Evolutionary conservation across 2,113 vertebrate species (phyloP).

Genomic region (Gasterosteus aculeatus): DNA sequence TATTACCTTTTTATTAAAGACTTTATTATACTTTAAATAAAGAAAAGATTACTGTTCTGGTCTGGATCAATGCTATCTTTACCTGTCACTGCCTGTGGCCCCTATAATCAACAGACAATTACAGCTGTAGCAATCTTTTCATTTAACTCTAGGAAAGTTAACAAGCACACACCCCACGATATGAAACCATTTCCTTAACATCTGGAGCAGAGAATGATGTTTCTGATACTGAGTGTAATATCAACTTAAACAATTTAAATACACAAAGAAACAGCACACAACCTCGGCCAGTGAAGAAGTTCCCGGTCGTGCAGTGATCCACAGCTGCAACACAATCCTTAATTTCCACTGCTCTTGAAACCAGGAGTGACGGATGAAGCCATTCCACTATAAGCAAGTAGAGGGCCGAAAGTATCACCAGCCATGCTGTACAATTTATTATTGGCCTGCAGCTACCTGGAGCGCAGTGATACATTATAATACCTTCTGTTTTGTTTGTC

Average conservation of each 20-base stretch:
- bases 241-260: slow-evolving; percentile 26
- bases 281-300: slow-evolving; percentile 25
- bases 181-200: background rate
- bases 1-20: background rate
- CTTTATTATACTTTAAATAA: background rate
- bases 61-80: background rate
- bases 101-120: background rate
- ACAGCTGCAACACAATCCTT: slow-evolving; percentile 35
- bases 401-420: slow-evolving; percentile 46
- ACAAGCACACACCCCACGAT: background rate
- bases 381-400: slow-evolving; percentile 42
- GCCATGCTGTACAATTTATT: slow-evolving; percentile 48
- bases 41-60: background rate
- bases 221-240: background rate
- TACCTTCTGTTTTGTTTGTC: slow-evolving; percentile 64
- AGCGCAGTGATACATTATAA: slow-evolving; percentile 65
- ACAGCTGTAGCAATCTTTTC: background rate
- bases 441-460: slow-evolving; percentile 51
- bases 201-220: background rate
- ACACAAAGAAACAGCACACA: slow-evolving; percentile 21
- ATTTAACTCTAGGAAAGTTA: background rate
- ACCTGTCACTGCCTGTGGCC: background rate
- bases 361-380: slow-evolving; percentile 52
- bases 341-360: slow-evolving; percentile 35
- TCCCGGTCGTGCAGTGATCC: slow-evolving; percentile 40